Evolutionary conservation across 2,113 vertebrate genomes (phyloP), one percentile per base, ranked within the genome.

Genomic region (Sebastes fasciatus): DNA sequence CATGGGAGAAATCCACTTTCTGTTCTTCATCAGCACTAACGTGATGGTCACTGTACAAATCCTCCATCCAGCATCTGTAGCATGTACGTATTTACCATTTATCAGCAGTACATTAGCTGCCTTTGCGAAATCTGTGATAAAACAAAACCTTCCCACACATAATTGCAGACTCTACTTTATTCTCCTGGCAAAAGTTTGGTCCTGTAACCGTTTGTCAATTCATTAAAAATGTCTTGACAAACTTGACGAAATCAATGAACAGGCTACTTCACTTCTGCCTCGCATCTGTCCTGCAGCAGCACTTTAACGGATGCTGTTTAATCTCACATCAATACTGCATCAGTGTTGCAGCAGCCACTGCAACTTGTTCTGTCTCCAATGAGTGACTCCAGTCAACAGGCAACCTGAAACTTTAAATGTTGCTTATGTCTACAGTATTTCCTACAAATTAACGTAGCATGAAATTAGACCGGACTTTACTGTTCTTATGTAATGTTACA

Each of bases 251-350:
- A 79, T 64, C 49, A n/a, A n/a, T 55, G 23, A 57, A 40, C 23
- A 58, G 13, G 52, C 26, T 60, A 6, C 61, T 57, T 43, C 26
- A 19, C 58, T 58, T 58, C 63, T 34, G 42, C 26, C 13, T 49
- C 10, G 2, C 26, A 23, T 72, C 60, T 62, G 73, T 54, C 54
- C 66, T 48, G 40, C 73, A 71, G 69, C 69, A 74, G 62, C 69
- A 48, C 43, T 60, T 60, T 4, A 61, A 2, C 16, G 11, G 45
- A 49, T 34, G n/a, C 64, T 55, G 72, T 17, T 78, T 64, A 58
- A 82, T 78, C 55, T 17, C 34, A n/a, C 79, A 82, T 76, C 78
- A 76, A 42, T 78, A 45, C 79, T 69, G 57, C 68, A 82, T 69
- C 23, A 58, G 58, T 52, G 63, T 68, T 78, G 68, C 68, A 78